These are phyloP conservation scores for Tinamus major DNA, from an alignment of 2,797 vertebrate genomes.

Conservation along the genomic window DNA sequence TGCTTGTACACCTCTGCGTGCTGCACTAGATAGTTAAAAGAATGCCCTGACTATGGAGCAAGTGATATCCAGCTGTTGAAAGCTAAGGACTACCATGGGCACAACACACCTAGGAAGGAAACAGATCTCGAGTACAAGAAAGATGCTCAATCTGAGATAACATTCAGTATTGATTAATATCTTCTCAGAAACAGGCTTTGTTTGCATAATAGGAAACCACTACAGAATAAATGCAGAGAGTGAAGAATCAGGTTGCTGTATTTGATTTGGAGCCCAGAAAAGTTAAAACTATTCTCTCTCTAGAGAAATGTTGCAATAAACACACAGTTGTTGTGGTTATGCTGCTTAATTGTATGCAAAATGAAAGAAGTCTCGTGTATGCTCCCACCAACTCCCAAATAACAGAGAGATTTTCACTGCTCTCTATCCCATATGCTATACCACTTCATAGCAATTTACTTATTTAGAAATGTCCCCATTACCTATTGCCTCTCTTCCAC, in stretches of 20 bases:
- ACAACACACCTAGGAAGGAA: neutral
- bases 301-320: neutral
- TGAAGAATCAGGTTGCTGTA: neutral
- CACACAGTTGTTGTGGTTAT: neutral
- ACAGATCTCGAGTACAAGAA: conserved; percentile 8
- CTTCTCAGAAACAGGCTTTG: neutral
- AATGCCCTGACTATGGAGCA: conserved; percentile 16
- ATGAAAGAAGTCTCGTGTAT: neutral
- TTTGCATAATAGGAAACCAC: conserved; percentile 24
- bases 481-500: neutral
- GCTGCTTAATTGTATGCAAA: neutral
- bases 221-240: conserved; percentile 19
- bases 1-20: conserved; percentile 38
- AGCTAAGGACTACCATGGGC: conserved; percentile 8
- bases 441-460: neutral
- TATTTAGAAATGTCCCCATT: neutral
- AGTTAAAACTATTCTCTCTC: neutral
- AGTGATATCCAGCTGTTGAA: conserved; percentile 25
- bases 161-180: neutral
- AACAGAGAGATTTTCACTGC: neutral
- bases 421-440: neutral
- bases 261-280: neutral
- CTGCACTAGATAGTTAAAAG: conserved; percentile 21
- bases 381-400: neutral
- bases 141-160: conserved; percentile 6